Evolutionary conservation across 1,140 invertebrate species (phyloP).

Genomic region (Lepidostoma basale): DNA sequence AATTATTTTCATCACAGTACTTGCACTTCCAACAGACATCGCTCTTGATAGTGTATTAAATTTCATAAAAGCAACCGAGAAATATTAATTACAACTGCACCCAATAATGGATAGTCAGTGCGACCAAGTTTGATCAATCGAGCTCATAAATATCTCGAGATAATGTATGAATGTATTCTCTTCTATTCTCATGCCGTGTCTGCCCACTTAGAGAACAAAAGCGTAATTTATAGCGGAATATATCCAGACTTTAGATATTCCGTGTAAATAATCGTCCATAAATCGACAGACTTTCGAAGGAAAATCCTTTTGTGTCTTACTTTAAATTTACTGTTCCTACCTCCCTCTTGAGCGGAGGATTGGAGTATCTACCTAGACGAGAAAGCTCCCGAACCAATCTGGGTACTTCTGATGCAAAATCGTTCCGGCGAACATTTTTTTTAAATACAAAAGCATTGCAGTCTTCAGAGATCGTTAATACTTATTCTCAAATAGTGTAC

Average conservation of each 20-base stretch:
- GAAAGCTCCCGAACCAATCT: neutral
- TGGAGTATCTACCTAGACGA: neutral
- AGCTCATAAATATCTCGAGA: conserved; percentile 13
- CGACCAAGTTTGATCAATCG: conserved; percentile 13
- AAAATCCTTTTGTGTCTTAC: conserved; percentile 40
- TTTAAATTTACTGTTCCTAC: conserved; percentile 41
- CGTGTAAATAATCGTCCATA: conserved; percentile 41
- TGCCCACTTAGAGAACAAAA: conserved; percentile 27
- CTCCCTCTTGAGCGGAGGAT: neutral
- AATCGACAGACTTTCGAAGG: conserved; percentile 42
- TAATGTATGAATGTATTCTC: too few species aligned
- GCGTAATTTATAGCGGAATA: conserved; percentile 19
- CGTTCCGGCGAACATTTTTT: conserved; percentile 31
- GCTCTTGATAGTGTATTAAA: too few species aligned
- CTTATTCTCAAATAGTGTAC: too few species aligned
- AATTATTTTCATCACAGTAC: too few species aligned
- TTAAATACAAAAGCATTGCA: conserved; percentile 42
- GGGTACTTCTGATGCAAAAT: neutral
- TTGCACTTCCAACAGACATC: too few species aligned
- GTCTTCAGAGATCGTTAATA: conserved; percentile 43
- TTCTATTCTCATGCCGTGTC: conserved; percentile 6
- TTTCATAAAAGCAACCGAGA: too few species aligned
- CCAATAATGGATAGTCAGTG: too few species aligned
- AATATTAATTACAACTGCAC: too few species aligned
- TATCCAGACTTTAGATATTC: conserved; percentile 25